Evolutionary conservation across 2,888 invertebrate species (phyloP).

Genomic region (Ichneumoninae sp.): DNA sequence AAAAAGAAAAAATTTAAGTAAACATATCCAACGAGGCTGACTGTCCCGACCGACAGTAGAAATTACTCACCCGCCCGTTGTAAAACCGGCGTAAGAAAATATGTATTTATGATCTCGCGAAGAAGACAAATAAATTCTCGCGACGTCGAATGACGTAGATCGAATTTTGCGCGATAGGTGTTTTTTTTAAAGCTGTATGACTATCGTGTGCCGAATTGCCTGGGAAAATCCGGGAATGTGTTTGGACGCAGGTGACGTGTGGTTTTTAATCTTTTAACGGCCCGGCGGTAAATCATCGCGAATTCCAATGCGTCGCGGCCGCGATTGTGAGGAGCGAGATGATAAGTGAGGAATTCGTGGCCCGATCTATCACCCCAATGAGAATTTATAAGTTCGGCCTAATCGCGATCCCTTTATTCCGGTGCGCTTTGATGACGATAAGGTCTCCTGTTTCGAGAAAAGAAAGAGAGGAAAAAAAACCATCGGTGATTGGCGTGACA

Average conservation of each 20-base stretch:
- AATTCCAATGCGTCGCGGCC: conserved; percentile 10
- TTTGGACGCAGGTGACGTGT: neutral
- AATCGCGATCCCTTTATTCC: conserved; percentile 49
- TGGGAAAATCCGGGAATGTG: conserved; percentile 7
- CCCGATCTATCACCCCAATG: neutral
- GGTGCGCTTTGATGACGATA: conserved; percentile 2
- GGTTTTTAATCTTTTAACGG: conserved; percentile 22
- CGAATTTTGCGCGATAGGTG: conserved; percentile 5
- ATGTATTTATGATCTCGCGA: conserved; percentile 45
- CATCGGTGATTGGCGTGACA: conserved; percentile 2
- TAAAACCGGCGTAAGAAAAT: conserved; percentile 38
- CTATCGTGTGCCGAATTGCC: conserved; percentile 14
- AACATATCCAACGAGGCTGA: conserved; percentile 13
- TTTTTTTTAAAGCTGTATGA: conserved; percentile 17
- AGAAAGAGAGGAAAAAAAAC: neutral
- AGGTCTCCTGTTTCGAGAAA: neutral
- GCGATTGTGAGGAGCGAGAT: neutral
- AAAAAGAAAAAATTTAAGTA: neutral
- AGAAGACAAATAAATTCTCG: conserved; percentile 5
- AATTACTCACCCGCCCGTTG: conserved; percentile 45
- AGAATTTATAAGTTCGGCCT: conserved; percentile 1
- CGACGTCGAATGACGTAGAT: conserved; percentile 17
- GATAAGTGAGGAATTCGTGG: conserved; percentile 11
- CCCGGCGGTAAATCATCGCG: conserved; percentile 39
- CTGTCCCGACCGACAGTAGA: conserved; percentile 17